These are phyloP conservation scores for Criorhina ranunculi DNA, from an alignment of 2,888 invertebrate genomes.

Conservation along the genomic window DNA sequence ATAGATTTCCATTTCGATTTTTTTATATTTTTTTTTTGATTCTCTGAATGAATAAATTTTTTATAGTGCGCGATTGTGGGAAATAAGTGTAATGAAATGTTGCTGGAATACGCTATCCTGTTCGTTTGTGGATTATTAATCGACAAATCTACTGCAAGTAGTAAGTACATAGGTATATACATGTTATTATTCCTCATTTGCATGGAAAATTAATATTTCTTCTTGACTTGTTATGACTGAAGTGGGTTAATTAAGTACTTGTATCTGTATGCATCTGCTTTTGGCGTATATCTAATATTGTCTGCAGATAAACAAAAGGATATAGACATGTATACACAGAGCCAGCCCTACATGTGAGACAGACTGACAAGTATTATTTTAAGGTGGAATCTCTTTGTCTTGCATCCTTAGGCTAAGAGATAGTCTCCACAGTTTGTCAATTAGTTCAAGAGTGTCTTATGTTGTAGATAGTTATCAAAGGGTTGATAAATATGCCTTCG, in stretches of 20 bases:
- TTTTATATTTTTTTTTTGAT: no score
- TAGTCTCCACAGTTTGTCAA: conserved; percentile 62
- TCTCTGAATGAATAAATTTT: conserved; percentile 41
- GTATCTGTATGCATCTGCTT: background rate
- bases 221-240: background rate
- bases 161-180: conserved; percentile 67
- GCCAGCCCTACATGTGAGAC: background rate
- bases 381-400: conserved; percentile 29
- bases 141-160: conserved; percentile 75
- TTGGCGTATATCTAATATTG: background rate
- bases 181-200: background rate
- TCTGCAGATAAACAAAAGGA: conserved; percentile 10
- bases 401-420: conserved; percentile 26
- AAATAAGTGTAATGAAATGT: conserved; percentile 82
- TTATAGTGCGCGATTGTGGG: conserved; percentile 24
- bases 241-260: conserved; percentile 2
- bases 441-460: conserved; percentile 56
- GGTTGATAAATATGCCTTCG: conserved; percentile 26
- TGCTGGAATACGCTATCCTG: conserved; percentile 84
- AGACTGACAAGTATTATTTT: conserved; percentile 1
- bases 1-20: conserved; percentile 20
- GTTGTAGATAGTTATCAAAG: conserved; percentile 43
- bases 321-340: conserved; percentile 24
- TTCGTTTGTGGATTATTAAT: conserved; percentile 84
- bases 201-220: background rate